These are phyloP conservation scores for Butorides virescens DNA, from an alignment of 2,113 vertebrate genomes.

Conservation along the genomic window DNA sequence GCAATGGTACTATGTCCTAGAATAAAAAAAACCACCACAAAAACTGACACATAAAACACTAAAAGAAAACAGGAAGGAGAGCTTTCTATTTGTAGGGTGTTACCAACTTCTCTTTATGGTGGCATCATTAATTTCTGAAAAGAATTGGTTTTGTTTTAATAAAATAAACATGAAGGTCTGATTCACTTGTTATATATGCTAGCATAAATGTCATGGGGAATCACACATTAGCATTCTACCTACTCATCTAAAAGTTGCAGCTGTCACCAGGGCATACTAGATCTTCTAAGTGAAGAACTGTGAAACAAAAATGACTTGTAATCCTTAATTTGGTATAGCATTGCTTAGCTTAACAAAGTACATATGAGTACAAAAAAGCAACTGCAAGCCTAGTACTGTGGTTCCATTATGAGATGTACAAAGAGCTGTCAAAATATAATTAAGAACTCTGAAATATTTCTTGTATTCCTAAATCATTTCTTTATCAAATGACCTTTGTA, in stretches of 20 bases:
- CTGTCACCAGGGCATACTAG: background rate
- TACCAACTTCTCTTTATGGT: background rate
- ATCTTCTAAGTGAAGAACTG: slow-evolving; percentile 16
- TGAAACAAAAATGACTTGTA: slow-evolving; percentile 17
- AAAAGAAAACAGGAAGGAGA: background rate
- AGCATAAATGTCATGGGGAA: background rate
- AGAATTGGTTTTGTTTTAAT: background rate
- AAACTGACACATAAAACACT: background rate
- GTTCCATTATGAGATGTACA: slow-evolving; percentile 16
- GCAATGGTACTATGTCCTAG: background rate
- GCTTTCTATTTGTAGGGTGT: background rate
- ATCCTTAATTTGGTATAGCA: slow-evolving; percentile 46
- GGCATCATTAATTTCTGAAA: background rate
- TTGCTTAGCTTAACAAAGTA: slow-evolving; percentile 33
- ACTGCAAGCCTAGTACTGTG: background rate
- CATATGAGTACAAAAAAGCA: slow-evolving; percentile 25
- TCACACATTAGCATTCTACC: background rate
- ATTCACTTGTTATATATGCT: background rate
- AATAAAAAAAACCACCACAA: background rate
- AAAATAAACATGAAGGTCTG: background rate
- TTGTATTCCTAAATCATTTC: background rate
- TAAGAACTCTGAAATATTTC: background rate
- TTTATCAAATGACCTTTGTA: background rate
- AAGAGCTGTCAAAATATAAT: slow-evolving; percentile 46
- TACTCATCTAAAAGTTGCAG: background rate